These are phyloP conservation scores for Pinna nobilis DNA, from an alignment of 1,140 invertebrate genomes.

Conservation along the genomic window DNA sequence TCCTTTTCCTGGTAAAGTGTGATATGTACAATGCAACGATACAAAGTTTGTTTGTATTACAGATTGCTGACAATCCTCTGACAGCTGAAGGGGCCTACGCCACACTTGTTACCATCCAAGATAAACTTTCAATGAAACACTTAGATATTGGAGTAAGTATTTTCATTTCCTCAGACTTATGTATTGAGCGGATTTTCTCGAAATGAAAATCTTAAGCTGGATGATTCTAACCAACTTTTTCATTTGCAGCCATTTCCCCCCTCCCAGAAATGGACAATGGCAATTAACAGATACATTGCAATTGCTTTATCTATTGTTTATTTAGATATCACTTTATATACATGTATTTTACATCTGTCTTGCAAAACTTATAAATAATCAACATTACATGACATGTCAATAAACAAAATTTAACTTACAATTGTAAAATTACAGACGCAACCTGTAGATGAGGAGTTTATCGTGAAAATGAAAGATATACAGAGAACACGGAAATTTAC, in stretches of 20 bases:
- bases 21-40: not conserved
- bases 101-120: not conserved
- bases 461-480: slow-evolving; percentile 1
- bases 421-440: slow-evolving; percentile 18
- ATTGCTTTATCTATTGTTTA: too few species aligned
- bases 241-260: too few species aligned
- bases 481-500: not conserved
- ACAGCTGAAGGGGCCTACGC: slow-evolving; percentile 4
- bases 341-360: too few species aligned
- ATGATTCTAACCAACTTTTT: too few species aligned
- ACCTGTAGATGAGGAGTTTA: slow-evolving; percentile 36
- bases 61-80: slow-evolving; percentile 35
- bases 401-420: not conserved
- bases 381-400: too few species aligned
- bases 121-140: slow-evolving; percentile 3
- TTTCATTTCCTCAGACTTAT: not conserved
- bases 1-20: not conserved
- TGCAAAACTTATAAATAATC: too few species aligned
- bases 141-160: slow-evolving; percentile 36
- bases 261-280: too few species aligned
- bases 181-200: too few species aligned
- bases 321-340: too few species aligned
- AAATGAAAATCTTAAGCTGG: too few species aligned
- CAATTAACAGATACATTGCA: too few species aligned
- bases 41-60: not conserved